Percentiles rank a stretch among this genome's conserved stretches.
phyloP scores from a whole-genome alignment of 1,140 invertebrate species.

The Hycleus cichorii region DNA sequence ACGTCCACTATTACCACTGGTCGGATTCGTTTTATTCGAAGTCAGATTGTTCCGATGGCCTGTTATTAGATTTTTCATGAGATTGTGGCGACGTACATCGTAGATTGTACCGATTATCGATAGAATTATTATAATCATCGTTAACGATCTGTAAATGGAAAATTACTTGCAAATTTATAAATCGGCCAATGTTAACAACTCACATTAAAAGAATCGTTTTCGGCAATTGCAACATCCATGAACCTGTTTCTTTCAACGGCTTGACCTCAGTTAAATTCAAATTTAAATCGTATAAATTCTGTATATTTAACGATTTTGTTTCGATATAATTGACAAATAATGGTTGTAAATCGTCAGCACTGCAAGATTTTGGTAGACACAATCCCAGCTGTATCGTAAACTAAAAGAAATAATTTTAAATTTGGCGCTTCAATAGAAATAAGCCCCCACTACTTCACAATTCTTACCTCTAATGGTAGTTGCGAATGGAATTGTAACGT shows the following conservation, averaged over 20 bases:
- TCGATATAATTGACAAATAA: constrained; percentile 22
- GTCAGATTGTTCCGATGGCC: constrained; percentile 2
- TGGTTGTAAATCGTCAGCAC: constrained; percentile 18
- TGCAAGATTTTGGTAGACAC: constrained; percentile 30
- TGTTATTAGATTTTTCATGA: constrained; percentile 17
- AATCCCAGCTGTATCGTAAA: constrained; percentile 27
- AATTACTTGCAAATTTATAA: background rate
- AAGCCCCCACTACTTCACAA: background rate
- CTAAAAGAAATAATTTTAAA: constrained; percentile 18
- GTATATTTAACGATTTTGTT: constrained; percentile 16
- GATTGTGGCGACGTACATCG: constrained; percentile 20
- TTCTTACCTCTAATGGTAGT: constrained; percentile 39
- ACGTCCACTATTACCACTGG: background rate
- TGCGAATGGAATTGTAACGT: constrained; percentile 41
- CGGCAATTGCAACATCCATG: constrained; percentile 21
- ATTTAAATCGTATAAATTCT: constrained; percentile 22
- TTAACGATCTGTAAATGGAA: constrained; percentile 7
- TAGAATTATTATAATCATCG: constrained; percentile 9
- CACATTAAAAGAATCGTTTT: constrained; percentile 28
- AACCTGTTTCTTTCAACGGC: constrained; percentile 8
- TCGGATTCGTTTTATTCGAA: background rate
- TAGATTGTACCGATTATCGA: constrained; percentile 25
- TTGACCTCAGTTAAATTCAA: constrained; percentile 23
- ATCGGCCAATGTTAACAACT: constrained; percentile 1
- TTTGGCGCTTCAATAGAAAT: background rate